phyloP scores from a whole-genome alignment of 2,888 invertebrate genomes.

The Drosophila ochracea region DNA sequence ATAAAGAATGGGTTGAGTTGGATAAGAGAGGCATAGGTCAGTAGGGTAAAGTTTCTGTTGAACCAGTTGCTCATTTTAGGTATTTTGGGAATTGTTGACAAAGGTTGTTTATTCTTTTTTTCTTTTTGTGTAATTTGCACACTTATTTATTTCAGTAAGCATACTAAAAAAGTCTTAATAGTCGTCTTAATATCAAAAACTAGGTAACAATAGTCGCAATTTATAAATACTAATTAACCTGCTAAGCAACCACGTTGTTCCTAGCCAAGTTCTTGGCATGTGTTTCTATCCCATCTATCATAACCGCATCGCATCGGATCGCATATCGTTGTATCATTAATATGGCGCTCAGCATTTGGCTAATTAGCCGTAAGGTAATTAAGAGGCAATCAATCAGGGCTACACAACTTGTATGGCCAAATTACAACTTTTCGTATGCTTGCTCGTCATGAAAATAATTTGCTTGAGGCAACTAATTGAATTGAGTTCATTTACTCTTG shows the following conservation, averaged over 20 bases:
- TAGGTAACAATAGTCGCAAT: neutral
- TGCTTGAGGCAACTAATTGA: conserved; percentile 49
- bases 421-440: conserved; percentile 41
- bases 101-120: neutral
- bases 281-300: neutral
- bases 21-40: neutral
- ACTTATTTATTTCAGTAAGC: neutral
- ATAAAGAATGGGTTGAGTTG: neutral
- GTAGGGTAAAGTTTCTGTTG: neutral
- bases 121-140: neutral
- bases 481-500: conserved; percentile 35
- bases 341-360: conserved; percentile 30
- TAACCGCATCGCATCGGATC: neutral
- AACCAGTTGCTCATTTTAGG: neutral
- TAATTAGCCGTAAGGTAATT: conserved; percentile 66
- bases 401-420: conserved; percentile 12
- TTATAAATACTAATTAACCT: neutral
- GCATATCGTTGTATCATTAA: conserved; percentile 4
- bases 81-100: neutral
- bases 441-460: conserved; percentile 32
- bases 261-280: neutral
- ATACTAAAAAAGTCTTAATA: neutral
- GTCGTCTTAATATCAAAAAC: neutral
- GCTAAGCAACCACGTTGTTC: neutral
- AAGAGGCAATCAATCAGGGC: conserved; percentile 69